Evolutionary conservation across 2,888 invertebrate genomes (phyloP).

Genomic region (Tenthredo amoena): DNA sequence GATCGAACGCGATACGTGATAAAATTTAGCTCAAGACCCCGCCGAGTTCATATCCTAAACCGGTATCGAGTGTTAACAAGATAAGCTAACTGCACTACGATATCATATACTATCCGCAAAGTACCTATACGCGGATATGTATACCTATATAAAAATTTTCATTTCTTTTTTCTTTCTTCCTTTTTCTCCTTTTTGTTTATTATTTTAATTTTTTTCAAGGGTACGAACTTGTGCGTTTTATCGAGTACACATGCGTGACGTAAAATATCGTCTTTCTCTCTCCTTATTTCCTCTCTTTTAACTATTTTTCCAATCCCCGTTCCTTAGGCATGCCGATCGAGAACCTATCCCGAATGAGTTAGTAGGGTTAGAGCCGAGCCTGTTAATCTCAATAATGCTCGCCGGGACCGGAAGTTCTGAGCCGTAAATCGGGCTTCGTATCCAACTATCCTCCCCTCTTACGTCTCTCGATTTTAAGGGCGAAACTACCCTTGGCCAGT

Average conservation of each 20-base stretch:
- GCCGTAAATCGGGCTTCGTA: conserved; percentile 72
- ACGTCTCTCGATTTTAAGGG: conserved; percentile 16
- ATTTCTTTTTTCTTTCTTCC: background rate
- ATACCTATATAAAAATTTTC: background rate
- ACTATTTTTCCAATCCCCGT: background rate
- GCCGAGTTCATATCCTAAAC: conserved; percentile 2
- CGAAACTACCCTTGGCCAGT: conserved; percentile 20
- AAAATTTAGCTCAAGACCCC: background rate
- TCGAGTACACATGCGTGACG: background rate
- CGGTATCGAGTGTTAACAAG: conserved; percentile 21
- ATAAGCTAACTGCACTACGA: conserved; percentile 1
- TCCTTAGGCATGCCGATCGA: conserved; percentile 62
- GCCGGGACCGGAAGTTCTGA: conserved; percentile 71
- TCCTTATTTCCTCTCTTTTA: background rate
- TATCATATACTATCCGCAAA: background rate
- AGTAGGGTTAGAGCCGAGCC: conserved; percentile 61
- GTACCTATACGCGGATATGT: background rate
- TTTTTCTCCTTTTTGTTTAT: background rate
- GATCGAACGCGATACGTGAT: conserved; percentile 27
- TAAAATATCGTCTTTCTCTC: background rate
- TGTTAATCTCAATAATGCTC: conserved; percentile 76
- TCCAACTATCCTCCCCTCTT: conserved; percentile 58
- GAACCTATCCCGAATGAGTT: conserved; percentile 65
- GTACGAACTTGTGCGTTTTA: background rate
- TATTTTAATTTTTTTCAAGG: background rate